Evolutionary conservation across 2,888 invertebrate genomes (phyloP), one percentile per base, ranked within the genome.

Genomic region (Chrysolina americana): DNA sequence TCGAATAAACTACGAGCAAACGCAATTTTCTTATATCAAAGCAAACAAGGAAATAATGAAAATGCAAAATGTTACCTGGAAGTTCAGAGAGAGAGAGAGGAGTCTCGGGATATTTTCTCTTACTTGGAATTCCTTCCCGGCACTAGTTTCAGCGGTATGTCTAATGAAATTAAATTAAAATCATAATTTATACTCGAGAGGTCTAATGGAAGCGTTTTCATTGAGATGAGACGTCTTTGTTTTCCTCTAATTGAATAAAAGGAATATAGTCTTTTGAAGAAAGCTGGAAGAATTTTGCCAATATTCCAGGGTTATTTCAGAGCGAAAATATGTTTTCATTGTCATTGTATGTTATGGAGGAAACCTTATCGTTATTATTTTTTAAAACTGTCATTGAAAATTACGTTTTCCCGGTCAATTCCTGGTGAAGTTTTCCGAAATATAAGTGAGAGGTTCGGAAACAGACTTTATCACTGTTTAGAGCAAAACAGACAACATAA

Each of bases 161-260:
- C 41, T 73, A 69, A 69, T 73, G 69, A 65, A 73, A 70, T 70
- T 73, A 70, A 69, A 73, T 71, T 65, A 62, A 28, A 44, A 65
- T 69, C 44, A 69, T 73, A 69, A 50, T 73, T 69, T n/a, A 65
- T 28, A 21, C 41, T 41, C 48, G 17, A 36, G 36, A 63, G 11
- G 36, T 28, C 17, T n/a, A 48, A 17, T 17, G 17, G n/a, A n/a
- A 17, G 48, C 17, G 48, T 48, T 48, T 48, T 48, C 48, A 48
- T 48, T 48, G 48, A 48, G 48, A 17, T 48, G 17, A 17, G 48
- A 48, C 17, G 48, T 48, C 48, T 48, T 48, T 48, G 17, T 48
- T 36, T 48, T n/a, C n/a, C 48, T 48, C 17, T 48, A 48, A 48
- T 48, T 48, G 48, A 48, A 48, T 17, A 17, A 48, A 48, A 48